Conservation (phyloP, 2,113 vertebrate genomes). For the Lontra canadensis region DNA sequence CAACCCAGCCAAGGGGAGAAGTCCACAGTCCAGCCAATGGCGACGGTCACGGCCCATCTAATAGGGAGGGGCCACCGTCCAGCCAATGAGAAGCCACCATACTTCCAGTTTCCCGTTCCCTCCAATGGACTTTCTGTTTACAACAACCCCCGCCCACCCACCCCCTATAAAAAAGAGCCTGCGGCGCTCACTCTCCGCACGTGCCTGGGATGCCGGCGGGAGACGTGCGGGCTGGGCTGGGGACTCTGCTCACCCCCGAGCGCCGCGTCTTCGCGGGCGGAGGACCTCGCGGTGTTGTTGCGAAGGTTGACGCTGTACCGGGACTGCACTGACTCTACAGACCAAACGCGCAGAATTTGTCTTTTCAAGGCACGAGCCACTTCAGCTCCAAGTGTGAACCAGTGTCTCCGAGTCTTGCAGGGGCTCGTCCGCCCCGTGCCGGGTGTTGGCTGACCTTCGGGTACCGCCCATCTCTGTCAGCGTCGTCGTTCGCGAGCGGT, state of each 20-base stretch:
- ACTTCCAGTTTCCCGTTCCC: neutral
- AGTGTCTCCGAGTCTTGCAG: too few species aligned
- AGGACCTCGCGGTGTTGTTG: neutral
- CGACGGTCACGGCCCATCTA: too few species aligned
- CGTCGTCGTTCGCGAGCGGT: too few species aligned
- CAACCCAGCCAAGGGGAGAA: neutral
- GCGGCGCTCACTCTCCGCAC: fast-evolving
- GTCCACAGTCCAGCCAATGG: too few species aligned
- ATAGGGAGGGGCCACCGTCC: neutral
- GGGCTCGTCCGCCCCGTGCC: too few species aligned
- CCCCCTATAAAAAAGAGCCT: neutral
- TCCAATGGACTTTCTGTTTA: neutral
- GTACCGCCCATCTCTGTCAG: neutral
- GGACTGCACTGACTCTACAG: neutral
- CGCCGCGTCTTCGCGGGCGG: fast-evolving
- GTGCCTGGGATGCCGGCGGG: neutral
- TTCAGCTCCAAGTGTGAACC: neutral
- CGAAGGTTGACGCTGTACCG: neutral
- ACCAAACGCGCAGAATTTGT: neutral
- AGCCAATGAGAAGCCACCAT: neutral
- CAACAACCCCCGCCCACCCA: neutral
- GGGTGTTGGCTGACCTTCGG: too few species aligned
- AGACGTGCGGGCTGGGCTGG: fast-evolving
- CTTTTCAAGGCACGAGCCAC: neutral
- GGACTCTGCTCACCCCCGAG: neutral